A percentile compares a stretch with the other conserved stretches of the same genome.
Evolutionary conservation across 2,113 vertebrate species (phyloP).

Genomic region (Malurus cyaneus): DNA sequence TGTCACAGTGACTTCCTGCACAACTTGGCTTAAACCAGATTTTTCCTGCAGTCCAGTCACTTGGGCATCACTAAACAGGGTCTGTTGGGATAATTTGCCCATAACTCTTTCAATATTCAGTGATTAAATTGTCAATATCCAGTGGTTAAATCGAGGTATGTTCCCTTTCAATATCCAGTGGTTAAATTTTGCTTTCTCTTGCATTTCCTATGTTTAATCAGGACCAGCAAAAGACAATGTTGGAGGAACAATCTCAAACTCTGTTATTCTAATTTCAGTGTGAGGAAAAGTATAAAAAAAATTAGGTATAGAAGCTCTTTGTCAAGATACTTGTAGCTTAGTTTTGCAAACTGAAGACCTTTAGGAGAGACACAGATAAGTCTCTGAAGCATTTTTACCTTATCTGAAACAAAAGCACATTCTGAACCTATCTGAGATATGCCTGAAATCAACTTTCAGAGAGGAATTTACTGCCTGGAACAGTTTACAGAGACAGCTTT

Average conservation of each 20-base stretch:
- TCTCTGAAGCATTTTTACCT: background rate
- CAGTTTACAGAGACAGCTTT: constrained; percentile 14
- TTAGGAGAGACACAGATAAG: background rate
- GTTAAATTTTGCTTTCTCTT: background rate
- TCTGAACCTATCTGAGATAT: background rate
- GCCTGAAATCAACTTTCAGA: background rate
- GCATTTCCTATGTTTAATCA: background rate
- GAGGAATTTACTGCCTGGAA: constrained; percentile 17
- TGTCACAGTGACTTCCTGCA: background rate
- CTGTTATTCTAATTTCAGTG: background rate
- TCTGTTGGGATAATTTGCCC: background rate
- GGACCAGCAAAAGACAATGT: background rate
- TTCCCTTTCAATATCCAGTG: background rate
- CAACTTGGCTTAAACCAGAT: background rate
- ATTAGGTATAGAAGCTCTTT: background rate
- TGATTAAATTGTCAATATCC: no score
- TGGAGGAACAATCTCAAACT: background rate
- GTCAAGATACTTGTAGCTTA: background rate
- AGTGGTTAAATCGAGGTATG: no score
- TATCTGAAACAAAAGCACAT: background rate
- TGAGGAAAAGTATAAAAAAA: background rate
- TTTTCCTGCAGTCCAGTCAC: background rate
- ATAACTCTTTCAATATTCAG: background rate
- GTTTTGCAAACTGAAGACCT: background rate
- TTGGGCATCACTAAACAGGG: background rate